Conservation (phyloP, 2,113 vertebrate species). For the Aspiorhynchus laticeps region DNA sequence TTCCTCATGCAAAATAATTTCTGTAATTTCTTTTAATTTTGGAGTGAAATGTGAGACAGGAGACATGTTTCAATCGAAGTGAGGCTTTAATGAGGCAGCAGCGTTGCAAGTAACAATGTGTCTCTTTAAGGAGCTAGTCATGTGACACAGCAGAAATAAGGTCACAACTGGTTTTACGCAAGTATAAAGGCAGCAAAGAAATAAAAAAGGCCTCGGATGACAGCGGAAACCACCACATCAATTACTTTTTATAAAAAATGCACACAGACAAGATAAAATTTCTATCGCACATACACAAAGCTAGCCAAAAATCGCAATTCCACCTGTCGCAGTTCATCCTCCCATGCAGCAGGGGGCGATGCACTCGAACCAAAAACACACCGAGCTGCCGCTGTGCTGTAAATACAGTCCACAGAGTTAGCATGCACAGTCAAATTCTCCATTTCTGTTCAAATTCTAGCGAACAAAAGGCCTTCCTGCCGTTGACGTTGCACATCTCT, state of each 20-base stretch:
- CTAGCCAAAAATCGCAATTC: neutral
- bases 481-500: accelerated
- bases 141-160: constrained; percentile 1
- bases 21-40: neutral
- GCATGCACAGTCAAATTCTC: neutral
- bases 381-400: neutral
- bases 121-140: neutral
- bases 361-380: neutral
- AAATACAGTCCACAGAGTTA: neutral
- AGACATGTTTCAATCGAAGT: neutral
- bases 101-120: neutral
- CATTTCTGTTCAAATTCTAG: neutral
- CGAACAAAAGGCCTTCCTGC: neutral
- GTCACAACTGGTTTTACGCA: neutral
- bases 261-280: neutral
- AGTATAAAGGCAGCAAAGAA: neutral
- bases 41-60: neutral
- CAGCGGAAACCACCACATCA: neutral
- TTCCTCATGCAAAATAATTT: neutral
- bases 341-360: constrained; percentile 38
- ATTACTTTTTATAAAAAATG: neutral
- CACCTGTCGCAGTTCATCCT: neutral
- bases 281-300: too few relatives aligned
- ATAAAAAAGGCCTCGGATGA: neutral
- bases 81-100: constrained; percentile 14